Conservation (phyloP, 2,113 vertebrate genomes). For the Taxidea taxus region DNA sequence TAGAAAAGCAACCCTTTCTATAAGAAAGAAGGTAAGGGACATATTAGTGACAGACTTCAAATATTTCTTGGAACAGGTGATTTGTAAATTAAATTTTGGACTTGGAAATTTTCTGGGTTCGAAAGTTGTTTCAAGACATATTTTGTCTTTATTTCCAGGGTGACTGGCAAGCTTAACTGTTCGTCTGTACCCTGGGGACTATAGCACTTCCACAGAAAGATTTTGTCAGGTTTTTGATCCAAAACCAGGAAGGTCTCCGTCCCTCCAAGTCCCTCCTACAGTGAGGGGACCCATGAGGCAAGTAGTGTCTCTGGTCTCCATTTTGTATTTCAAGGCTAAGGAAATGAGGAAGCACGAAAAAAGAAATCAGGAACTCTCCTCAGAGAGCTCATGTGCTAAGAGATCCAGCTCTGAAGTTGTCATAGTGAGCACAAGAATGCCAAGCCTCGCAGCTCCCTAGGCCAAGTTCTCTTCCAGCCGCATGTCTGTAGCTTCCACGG, state of each 20-base stretch:
- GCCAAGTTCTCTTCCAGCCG: constrained; percentile 68
- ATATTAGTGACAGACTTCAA: not conserved
- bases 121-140: not conserved
- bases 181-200: not conserved
- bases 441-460: not conserved
- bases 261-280: not conserved
- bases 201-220: not conserved
- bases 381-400: constrained; percentile 1
- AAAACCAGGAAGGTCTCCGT: not conserved
- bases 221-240: constrained; percentile 1
- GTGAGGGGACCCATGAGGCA: not conserved
- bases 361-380: not conserved
- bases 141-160: not conserved
- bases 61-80: not conserved
- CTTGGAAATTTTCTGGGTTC: not conserved
- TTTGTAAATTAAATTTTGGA: not conserved
- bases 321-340: constrained; percentile 25
- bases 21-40: not conserved
- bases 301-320: not conserved
- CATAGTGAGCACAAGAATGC: constrained; percentile 52
- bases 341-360: not conserved
- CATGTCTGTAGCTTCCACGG: constrained; percentile 47
- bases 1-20: not conserved
- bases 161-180: not conserved
- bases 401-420: constrained; percentile 18